phyloP scores from a whole-genome alignment of 1,140 invertebrate species.

The Brachionus koreanus region DNA sequence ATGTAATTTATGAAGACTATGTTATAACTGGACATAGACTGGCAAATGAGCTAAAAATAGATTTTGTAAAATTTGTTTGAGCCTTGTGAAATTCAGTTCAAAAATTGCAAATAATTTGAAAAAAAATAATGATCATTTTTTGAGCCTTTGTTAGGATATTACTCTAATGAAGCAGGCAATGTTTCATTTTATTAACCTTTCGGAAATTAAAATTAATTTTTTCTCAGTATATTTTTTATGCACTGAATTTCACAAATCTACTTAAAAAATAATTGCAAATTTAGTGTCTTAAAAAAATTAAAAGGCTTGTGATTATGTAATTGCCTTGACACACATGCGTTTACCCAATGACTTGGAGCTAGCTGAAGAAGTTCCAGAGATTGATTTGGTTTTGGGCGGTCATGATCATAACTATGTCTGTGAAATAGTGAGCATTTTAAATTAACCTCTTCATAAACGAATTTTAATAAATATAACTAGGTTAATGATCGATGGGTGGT shows the following conservation, averaged over 20 bases:
- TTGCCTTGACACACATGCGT: constrained; percentile 84
- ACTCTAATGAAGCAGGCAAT: too few species aligned
- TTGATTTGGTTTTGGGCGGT: constrained; percentile 63
- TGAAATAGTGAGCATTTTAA: background rate
- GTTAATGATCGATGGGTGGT: constrained; percentile 18
- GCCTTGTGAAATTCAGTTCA: background rate
- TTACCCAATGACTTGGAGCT: constrained; percentile 79
- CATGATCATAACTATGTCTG: constrained; percentile 58
- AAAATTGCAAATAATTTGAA: background rate
- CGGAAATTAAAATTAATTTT: too few species aligned
- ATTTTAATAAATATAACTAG: background rate
- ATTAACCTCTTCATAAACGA: background rate
- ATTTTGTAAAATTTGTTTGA: constrained; percentile 58
- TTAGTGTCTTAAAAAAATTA: background rate
- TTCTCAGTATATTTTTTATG: too few species aligned
- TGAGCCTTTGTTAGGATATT: too few species aligned
- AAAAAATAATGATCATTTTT: too few species aligned
- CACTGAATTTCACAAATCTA: too few species aligned
- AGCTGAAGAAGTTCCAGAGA: constrained; percentile 72
- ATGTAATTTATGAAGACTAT: constrained; percentile 80
- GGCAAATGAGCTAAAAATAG: constrained; percentile 58
- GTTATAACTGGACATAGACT: constrained; percentile 74
- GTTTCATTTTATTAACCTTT: too few species aligned
- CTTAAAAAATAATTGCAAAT: background rate
- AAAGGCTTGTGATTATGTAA: constrained; percentile 67